phyloP scores from a whole-genome alignment of 2,797 vertebrate genomes.

The Okamejei kenojei region DNA sequence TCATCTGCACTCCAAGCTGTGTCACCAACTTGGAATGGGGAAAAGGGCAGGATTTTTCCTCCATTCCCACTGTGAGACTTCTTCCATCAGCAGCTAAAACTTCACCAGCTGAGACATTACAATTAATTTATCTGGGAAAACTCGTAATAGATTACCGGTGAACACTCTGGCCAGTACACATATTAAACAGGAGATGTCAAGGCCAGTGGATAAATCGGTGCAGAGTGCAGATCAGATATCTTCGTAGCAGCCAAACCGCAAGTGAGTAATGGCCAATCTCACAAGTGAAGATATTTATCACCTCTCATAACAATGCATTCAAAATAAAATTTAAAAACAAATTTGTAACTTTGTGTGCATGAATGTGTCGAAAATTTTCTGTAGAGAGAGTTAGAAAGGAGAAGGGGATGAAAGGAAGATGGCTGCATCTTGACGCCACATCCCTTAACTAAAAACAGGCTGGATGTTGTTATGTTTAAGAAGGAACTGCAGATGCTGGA shows the following conservation, averaged over 20 bases:
- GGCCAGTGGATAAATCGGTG: neutral
- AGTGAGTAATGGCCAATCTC: conserved; percentile 2
- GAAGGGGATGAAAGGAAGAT: no score
- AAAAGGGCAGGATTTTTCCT: neutral
- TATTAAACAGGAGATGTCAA: conserved; percentile 19
- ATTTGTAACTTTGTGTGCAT: conserved; percentile 7
- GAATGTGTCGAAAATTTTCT: neutral
- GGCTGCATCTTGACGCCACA: neutral
- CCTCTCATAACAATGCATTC: neutral
- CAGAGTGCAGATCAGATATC: conserved; percentile 13
- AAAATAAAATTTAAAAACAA: neutral
- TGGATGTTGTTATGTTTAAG: neutral
- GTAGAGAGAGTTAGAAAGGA: neutral
- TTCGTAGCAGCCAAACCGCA: neutral
- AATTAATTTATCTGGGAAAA: conserved; percentile 18
- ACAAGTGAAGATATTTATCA: conserved; percentile 35
- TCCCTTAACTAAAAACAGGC: neutral
- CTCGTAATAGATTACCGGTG: neutral
- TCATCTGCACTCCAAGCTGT: neutral
- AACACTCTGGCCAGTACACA: neutral
- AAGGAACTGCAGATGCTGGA: no score
- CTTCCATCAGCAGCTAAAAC: neutral
- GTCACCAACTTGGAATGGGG: neutral
- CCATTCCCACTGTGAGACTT: neutral
- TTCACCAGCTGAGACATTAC: neutral